Conservation (phyloP, 2,113 vertebrate species). For the Pseudopipra pipra region DNA sequence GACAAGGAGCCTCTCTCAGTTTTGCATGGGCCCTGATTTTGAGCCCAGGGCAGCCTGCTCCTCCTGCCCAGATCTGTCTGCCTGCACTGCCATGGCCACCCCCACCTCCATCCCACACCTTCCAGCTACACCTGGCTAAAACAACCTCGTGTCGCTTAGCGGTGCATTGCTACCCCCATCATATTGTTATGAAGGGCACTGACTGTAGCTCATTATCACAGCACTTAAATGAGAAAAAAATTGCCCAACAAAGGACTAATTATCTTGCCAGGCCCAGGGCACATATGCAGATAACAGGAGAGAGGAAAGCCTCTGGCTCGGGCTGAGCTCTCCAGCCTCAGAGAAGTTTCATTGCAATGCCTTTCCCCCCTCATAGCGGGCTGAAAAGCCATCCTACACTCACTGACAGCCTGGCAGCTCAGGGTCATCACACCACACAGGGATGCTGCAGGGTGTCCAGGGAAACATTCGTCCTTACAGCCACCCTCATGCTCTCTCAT, state of each 20-base stretch:
- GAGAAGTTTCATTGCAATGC: not conserved
- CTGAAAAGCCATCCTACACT: not conserved
- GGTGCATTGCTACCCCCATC: not conserved
- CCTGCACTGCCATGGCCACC: not conserved
- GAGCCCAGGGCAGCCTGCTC: not conserved
- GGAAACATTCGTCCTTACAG: not conserved
- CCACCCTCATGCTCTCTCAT: rapidly evolving
- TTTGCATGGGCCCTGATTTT: not conserved
- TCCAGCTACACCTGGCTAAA: not conserved
- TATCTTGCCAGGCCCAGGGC: not conserved
- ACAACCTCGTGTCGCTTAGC: not conserved
- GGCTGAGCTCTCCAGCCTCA: not conserved
- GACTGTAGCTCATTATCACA: not conserved
- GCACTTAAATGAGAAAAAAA: not conserved
- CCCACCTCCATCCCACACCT: not conserved
- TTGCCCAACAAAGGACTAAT: not conserved
- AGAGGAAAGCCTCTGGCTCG: not conserved
- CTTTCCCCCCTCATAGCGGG: not conserved
- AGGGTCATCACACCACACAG: rapidly evolving
- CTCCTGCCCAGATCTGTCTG: not conserved
- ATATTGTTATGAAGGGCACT: not conserved
- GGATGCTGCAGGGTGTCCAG: not conserved
- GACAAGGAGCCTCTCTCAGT: not conserved
- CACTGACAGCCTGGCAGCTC: not conserved
- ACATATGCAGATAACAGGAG: not conserved